These are phyloP conservation scores for Notocelia uddmanniana DNA, from an alignment of 2,888 invertebrate species.

Conservation along the genomic window DNA sequence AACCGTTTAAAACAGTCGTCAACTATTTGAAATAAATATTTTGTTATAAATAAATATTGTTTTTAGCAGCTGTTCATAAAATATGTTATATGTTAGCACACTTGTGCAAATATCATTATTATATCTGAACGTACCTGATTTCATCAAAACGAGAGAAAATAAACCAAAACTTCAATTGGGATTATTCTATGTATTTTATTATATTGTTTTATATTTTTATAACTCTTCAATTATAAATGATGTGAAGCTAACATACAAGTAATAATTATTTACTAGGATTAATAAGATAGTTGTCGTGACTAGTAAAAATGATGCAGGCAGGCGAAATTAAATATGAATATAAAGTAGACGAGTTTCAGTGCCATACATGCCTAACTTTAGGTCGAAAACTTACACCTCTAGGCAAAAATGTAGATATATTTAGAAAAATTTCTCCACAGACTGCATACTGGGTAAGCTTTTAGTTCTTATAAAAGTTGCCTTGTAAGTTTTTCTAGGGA, in stretches of 20 bases:
- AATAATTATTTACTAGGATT: background rate
- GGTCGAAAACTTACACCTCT: conserved; percentile 46
- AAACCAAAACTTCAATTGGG: background rate
- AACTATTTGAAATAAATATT: no score
- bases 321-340: conserved; percentile 41
- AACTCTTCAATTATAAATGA: background rate
- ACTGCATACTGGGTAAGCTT: conserved; percentile 43
- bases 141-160: background rate
- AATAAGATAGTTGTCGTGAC: background rate
- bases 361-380: conserved; percentile 47
- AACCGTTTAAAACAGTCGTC: no score
- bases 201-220: background rate
- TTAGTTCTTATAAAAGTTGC: conserved; percentile 5
- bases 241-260: background rate
- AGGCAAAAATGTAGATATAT: conserved; percentile 46
- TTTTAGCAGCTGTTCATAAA: no score
- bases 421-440: conserved; percentile 46
- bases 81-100: no score
- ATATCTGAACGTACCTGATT: background rate
- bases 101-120: no score
- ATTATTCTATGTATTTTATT: background rate
- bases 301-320: conserved; percentile 34
- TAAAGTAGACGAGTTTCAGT: conserved; percentile 20
- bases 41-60: no score
- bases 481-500: background rate